Base-by-base conservation (phyloP, 2,888 invertebrate genomes). In the Drosophila bunnanda region DNA sequence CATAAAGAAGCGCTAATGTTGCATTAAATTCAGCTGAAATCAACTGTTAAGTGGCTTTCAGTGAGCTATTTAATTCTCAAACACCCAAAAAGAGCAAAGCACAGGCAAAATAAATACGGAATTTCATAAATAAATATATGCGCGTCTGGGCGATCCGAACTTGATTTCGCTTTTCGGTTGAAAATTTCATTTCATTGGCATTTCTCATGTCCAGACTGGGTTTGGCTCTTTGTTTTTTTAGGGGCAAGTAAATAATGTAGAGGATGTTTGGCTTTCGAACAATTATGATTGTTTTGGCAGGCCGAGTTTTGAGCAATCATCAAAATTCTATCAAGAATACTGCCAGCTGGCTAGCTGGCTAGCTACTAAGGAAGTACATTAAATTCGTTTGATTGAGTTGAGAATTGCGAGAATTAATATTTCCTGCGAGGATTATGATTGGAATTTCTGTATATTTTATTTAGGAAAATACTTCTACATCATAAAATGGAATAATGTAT, bases 11-110 rank as follows among this genome's bases (percentile, higher is more conserved):
- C 56, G 79, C 82, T 86, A 86, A 86, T 86, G 88, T 87, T 85
- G 85, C 85, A 86, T 86, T 82, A 86, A 86, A 86, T 82, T 82
- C 85, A 87, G 70, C 80, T 87, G 88, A 86, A 86, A 87, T 86
- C 85, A 82, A 85, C 85, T 87, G 85, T 77, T 82, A 77, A 85
- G 88, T 78, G 82, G 85, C 80, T 87, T 87, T 86, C 85, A 87
- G 72, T 86, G 80, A 86, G 85, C 85, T 86, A 86, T 86, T 86
- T 86, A 87, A 86, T 86, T 85, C 79, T 34, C 76, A 74, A 79
- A 73, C 77, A 79, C 76, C 53, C 67, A 78, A 68, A 39, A 54
- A 52, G 61, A 56, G 58, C 68, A 67, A 36, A 52, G 39, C 28
- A 46, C n/a, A 28, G 44, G 28, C 28, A 64, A 77, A 79, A 76